Evolutionary conservation across 1,140 invertebrate species (phyloP).

Genomic region (Halictus rubicundus): DNA sequence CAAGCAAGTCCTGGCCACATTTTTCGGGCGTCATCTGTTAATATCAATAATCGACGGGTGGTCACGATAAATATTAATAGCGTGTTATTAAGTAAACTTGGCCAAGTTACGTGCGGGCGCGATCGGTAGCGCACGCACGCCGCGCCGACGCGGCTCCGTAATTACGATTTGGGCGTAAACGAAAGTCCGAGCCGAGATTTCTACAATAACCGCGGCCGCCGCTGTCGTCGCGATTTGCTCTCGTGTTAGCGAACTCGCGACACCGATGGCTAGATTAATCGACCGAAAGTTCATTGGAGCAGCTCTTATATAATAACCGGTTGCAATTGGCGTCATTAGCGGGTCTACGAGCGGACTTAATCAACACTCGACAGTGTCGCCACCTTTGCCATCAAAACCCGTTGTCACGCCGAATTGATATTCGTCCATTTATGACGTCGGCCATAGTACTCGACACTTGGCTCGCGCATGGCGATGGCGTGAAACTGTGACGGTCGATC

Average conservation of each 20-base stretch:
- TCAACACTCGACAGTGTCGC: conserved; percentile 5
- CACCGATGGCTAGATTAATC: background rate
- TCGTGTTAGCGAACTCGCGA: background rate
- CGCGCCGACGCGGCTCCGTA: background rate
- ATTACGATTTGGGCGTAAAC: conserved; percentile 1
- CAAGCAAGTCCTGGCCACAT: no score
- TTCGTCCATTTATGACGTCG: conserved; percentile 16
- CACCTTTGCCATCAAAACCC: conserved; percentile 17
- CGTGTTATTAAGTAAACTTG: conserved; percentile 8
- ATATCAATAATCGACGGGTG: no score
- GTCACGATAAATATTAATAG: no score
- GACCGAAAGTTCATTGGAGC: conserved; percentile 20
- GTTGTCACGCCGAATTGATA: background rate
- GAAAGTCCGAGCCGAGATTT: background rate
- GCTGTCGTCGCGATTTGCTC: conserved; percentile 1
- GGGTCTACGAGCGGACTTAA: conserved; percentile 9
- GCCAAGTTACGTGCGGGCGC: background rate
- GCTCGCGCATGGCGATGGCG: background rate
- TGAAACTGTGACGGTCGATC: conserved; percentile 5
- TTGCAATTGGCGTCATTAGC: conserved; percentile 42
- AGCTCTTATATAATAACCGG: conserved; percentile 43
- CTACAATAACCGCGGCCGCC: background rate
- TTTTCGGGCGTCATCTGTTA: no score
- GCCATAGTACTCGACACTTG: background rate
- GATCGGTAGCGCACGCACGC: no score